Evolutionary conservation across 1,140 invertebrate genomes (phyloP).

Genomic region (Archivesica marissinica): DNA sequence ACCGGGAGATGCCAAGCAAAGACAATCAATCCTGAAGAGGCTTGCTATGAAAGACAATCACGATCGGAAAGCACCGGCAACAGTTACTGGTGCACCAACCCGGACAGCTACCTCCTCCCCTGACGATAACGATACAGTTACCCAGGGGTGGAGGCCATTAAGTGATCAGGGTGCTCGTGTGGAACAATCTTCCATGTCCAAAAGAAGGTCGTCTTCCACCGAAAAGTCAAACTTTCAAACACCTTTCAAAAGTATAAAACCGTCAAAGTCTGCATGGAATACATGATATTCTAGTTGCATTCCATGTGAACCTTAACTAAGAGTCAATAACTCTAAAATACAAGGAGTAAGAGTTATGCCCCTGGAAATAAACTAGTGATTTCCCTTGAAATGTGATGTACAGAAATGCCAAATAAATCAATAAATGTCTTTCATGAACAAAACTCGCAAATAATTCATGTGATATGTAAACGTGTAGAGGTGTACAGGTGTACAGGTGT

Average conservation of each 20-base stretch:
- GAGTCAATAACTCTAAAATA: background rate
- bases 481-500: background rate
- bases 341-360: background rate
- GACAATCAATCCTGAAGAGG: conserved; percentile 57
- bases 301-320: background rate
- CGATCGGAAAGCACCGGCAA: conserved; percentile 44
- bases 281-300: conserved; percentile 42
- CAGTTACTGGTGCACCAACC: conserved; percentile 40
- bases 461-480: background rate
- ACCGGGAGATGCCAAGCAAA: conserved; percentile 27
- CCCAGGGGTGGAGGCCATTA: conserved; percentile 62
- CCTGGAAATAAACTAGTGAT: background rate
- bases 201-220: conserved; percentile 55
- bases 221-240: conserved; percentile 58
- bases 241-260: conserved; percentile 71
- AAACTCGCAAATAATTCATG: conserved; percentile 20
- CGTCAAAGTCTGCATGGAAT: conserved; percentile 70
- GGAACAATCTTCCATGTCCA: conserved; percentile 46
- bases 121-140: background rate
- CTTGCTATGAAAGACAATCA: conserved; percentile 34
- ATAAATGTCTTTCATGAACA: conserved; percentile 38
- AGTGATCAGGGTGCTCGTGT: conserved; percentile 72
- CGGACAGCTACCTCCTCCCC: conserved; percentile 25
- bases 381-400: background rate
- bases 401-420: conserved; percentile 30